phyloP scores from a whole-genome alignment of 2,797 vertebrate species.

The Geotrypetes seraphini region DNA sequence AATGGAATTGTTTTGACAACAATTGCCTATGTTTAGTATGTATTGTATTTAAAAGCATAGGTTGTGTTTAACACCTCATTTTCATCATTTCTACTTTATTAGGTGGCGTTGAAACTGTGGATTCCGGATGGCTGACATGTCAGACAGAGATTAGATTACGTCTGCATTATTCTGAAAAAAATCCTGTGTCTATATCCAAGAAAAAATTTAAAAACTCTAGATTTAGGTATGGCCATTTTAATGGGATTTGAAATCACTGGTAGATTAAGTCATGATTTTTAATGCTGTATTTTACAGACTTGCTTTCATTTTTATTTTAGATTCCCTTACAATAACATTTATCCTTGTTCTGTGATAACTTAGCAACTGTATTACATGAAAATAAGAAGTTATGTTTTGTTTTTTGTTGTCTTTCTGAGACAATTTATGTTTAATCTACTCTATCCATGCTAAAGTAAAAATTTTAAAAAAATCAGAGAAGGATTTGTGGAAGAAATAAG shows the following conservation, averaged over 20 bases:
- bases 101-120: slow-evolving; percentile 77
- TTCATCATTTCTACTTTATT: slow-evolving; percentile 21
- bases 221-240: slow-evolving; percentile 72
- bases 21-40: neutral
- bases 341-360: too few relatives aligned
- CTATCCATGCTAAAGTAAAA: too few relatives aligned
- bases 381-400: too few relatives aligned
- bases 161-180: slow-evolving; percentile 82
- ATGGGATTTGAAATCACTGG: slow-evolving; percentile 2
- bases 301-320: neutral
- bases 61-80: slow-evolving; percentile 2
- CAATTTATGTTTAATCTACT: too few relatives aligned
- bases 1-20: too few relatives aligned
- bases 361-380: too few relatives aligned
- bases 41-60: neutral
- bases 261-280: neutral
- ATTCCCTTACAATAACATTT: neutral
- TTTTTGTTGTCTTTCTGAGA: too few relatives aligned
- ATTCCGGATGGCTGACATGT: slow-evolving; percentile 91
- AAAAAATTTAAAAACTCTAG: slow-evolving; percentile 95
- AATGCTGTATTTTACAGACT: slow-evolving; percentile 1
- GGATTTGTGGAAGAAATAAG: too few relatives aligned
- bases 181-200: slow-evolving; percentile 88
- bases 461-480: too few relatives aligned
- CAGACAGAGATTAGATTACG: slow-evolving; percentile 93